These are phyloP conservation scores for Octomys mimax DNA, from an alignment of 2,797 vertebrate genomes.

Conservation along the genomic window DNA sequence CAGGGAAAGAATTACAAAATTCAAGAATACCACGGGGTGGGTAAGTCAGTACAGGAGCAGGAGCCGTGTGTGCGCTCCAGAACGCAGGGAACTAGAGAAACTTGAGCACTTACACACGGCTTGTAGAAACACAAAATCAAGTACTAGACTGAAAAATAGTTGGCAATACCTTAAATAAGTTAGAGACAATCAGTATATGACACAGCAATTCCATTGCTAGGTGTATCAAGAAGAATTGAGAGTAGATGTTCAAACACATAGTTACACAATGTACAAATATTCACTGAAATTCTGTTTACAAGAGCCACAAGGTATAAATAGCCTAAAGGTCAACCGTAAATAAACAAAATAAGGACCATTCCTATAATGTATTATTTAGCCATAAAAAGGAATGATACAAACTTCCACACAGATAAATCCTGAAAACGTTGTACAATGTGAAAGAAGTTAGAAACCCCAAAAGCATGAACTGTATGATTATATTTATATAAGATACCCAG, in stretches of 20 bases:
- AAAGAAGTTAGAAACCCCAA: neutral
- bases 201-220: neutral
- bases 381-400: neutral
- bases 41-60: neutral
- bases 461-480: neutral
- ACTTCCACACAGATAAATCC: neutral
- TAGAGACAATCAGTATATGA: neutral
- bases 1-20: neutral
- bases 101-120: neutral
- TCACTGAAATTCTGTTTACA: neutral
- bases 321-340: neutral
- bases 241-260: neutral
- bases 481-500: neutral
- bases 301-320: neutral
- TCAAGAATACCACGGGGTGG: neutral
- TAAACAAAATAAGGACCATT: neutral
- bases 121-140: neutral
- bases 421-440: neutral
- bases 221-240: neutral
- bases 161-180: neutral
- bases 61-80: neutral
- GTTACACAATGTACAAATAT: neutral
- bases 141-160: neutral
- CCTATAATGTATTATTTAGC: neutral
- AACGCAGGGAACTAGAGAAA: neutral